Evolutionary conservation across 2,888 invertebrate species (phyloP).

Genomic region (Xiphydria camelus): DNA sequence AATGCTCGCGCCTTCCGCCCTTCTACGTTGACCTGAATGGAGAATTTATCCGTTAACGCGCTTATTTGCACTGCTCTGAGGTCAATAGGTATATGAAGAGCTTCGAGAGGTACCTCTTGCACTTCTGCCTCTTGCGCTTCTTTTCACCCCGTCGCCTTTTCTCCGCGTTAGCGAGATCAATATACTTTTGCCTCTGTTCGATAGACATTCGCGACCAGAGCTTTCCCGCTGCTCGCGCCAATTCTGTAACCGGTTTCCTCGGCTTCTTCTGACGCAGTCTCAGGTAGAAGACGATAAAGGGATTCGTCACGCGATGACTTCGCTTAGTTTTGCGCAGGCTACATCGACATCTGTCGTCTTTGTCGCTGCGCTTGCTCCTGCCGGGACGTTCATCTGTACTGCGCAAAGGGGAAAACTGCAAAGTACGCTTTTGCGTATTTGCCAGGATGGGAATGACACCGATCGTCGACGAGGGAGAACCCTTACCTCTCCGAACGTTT

Average conservation of each 20-base stretch:
- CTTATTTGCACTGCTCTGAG: too few species aligned
- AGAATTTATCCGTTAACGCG: too few species aligned
- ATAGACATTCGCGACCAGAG: conserved; percentile 44
- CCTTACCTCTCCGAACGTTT: conserved; percentile 21
- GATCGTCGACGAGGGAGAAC: conserved; percentile 13
- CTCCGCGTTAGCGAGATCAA: conserved; percentile 46
- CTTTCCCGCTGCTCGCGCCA: conserved; percentile 48
- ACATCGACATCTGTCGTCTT: conserved; percentile 10
- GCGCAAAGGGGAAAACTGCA: conserved; percentile 32
- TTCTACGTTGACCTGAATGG: too few species aligned
- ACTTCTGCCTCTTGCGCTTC: conserved; percentile 28
- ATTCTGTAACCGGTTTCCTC: conserved; percentile 35
- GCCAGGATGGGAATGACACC: too few species aligned
- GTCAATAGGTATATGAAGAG: background rate
- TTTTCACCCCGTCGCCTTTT: conserved; percentile 39
- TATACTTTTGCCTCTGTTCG: conserved; percentile 45
- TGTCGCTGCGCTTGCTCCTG: conserved; percentile 1
- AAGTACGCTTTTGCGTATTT: conserved; percentile 20
- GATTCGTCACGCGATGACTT: conserved; percentile 39
- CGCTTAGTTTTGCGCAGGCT: background rate
- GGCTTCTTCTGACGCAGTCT: conserved; percentile 42
- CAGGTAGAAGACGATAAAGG: conserved; percentile 49
- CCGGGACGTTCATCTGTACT: conserved; percentile 33
- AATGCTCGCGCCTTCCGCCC: too few species aligned
- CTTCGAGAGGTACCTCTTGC: background rate